Conservation (phyloP, 2,888 invertebrate genomes). For the Caradrina kadenii region DNA sequence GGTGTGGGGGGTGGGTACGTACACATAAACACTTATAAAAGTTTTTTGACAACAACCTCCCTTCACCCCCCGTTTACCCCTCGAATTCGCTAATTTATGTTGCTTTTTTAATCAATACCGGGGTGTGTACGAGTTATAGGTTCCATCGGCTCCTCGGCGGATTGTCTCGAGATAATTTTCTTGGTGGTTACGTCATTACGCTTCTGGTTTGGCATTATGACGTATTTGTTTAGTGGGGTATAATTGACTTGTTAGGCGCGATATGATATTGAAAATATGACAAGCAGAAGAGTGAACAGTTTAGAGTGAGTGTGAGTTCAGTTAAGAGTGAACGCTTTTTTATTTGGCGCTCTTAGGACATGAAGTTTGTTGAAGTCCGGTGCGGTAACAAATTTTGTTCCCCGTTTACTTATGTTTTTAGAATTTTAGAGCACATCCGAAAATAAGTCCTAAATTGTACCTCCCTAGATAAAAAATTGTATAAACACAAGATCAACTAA, state of each 20-base stretch:
- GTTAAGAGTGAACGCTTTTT: not conserved
- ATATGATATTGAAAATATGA: constrained; percentile 7
- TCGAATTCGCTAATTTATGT: constrained; percentile 90
- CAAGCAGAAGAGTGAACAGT: not conserved
- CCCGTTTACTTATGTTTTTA: no score
- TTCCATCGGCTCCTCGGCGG: constrained; percentile 75
- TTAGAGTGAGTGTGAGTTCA: no score
- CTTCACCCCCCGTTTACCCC: constrained; percentile 79
- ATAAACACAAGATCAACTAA: no score
- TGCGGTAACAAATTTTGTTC: no score
- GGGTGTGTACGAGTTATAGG: constrained; percentile 77
- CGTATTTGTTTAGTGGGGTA: constrained; percentile 24
- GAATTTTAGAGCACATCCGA: no score
- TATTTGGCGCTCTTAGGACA: no score
- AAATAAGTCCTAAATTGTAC: no score
- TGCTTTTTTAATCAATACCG: constrained; percentile 91
- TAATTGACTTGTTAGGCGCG: constrained; percentile 14
- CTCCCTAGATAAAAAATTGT: no score
- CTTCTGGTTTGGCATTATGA: constrained; percentile 16
- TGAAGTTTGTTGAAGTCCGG: no score
- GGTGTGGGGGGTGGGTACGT: constrained; percentile 76
- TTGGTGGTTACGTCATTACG: constrained; percentile 59
- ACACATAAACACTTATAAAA: constrained; percentile 91
- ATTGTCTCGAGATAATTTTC: constrained; percentile 65
- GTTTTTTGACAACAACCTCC: constrained; percentile 90